Evolutionary conservation across 2,888 invertebrate species (phyloP).

Genomic region (Drosophila imparisetae): DNA sequence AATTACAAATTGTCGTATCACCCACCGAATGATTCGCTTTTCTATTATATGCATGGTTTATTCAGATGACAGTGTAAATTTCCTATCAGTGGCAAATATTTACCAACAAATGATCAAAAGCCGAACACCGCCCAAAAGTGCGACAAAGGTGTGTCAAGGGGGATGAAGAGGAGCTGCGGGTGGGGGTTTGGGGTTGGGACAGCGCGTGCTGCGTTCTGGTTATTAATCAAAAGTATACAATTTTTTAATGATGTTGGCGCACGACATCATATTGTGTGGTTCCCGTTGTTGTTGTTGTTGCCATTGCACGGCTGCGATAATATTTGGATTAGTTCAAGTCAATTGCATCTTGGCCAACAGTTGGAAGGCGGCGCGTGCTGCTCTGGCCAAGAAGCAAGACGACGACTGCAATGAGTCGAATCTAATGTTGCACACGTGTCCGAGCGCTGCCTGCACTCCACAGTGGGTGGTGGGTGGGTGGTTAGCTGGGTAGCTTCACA

Average conservation of each 20-base stretch:
- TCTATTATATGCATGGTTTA: constrained; percentile 24
- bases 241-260: constrained; percentile 75
- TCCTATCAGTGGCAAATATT: constrained; percentile 65
- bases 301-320: constrained; percentile 72
- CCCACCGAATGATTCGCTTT: constrained; percentile 44
- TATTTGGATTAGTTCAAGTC: constrained; percentile 83
- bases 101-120: constrained; percentile 66
- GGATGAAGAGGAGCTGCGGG: not conserved
- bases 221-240: constrained; percentile 74
- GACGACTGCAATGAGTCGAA: constrained; percentile 72
- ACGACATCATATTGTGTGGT: constrained; percentile 44
- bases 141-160: not conserved
- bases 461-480: constrained; percentile 50
- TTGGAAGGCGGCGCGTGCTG: constrained; percentile 54
- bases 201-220: constrained; percentile 60
- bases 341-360: constrained; percentile 76
- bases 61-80: constrained; percentile 52
- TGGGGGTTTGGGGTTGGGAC: not conserved
- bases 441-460: constrained; percentile 52
- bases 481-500: constrained; percentile 21
- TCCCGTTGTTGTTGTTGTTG: constrained; percentile 43
- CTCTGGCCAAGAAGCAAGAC: constrained; percentile 23
- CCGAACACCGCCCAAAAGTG: constrained; percentile 28
- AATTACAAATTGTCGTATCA: constrained; percentile 64
- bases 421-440: constrained; percentile 82